Evolutionary conservation across 2,888 invertebrate species (phyloP).

Genomic region (Actias luna): DNA sequence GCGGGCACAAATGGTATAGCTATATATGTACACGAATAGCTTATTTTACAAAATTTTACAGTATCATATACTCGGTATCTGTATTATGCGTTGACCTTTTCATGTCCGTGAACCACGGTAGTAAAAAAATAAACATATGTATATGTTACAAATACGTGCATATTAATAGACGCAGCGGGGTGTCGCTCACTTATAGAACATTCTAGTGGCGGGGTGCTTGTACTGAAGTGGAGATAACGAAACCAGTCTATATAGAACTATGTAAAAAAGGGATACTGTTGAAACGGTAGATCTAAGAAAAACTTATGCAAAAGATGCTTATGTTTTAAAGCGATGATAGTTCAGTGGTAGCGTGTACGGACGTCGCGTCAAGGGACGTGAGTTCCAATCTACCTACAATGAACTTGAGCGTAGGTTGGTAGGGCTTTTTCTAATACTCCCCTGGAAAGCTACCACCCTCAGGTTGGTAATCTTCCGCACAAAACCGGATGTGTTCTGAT

Average conservation of each 20-base stretch:
- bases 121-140: slow-evolving; percentile 14
- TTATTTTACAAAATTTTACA: not conserved
- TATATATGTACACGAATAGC: too few species aligned
- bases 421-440: too few species aligned
- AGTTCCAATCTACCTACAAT: too few species aligned
- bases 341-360: too few species aligned
- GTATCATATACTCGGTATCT: not conserved
- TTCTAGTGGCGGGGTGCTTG: slow-evolving; percentile 53
- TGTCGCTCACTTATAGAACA: slow-evolving; percentile 68
- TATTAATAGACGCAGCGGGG: slow-evolving; percentile 69
- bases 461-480: too few species aligned
- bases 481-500: too few species aligned
- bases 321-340: too few species aligned
- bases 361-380: too few species aligned
- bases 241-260: slow-evolving; percentile 46
- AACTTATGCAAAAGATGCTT: not conserved
- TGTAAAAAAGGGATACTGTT: slow-evolving; percentile 24
- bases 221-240: slow-evolving; percentile 42
- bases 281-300: not conserved
- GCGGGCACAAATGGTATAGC: too few species aligned
- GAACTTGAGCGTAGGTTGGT: too few species aligned
- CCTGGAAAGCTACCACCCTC: too few species aligned
- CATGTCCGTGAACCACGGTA: slow-evolving; percentile 15
- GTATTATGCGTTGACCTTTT: slow-evolving; percentile 1
- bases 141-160: slow-evolving; percentile 17